phyloP scores from a whole-genome alignment of 2,888 invertebrate genomes.

The Drosophila leonis region DNA sequence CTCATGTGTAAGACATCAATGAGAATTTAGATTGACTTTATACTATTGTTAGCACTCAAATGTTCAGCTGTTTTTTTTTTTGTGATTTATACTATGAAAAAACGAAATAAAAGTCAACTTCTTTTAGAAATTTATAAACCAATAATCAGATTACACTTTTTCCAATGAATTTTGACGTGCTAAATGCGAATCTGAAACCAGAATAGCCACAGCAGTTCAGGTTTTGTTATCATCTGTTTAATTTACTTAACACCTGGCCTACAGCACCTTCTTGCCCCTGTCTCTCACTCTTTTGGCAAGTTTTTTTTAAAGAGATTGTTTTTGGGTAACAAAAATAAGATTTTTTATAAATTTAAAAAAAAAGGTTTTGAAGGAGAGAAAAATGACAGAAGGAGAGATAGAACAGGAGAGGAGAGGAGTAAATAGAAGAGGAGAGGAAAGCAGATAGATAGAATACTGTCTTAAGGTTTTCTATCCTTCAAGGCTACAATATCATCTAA shows the following conservation, averaged over 20 bases:
- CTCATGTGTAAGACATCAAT: background rate
- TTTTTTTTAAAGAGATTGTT: background rate
- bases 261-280: background rate
- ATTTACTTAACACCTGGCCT: constrained; percentile 1
- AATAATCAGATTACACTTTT: background rate
- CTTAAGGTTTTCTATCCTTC: too few relatives aligned
- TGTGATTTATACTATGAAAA: background rate
- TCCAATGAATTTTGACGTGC: background rate
- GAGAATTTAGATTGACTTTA: background rate
- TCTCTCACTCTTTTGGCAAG: background rate
- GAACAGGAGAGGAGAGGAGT: background rate
- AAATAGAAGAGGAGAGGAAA: background rate
- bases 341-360: background rate
- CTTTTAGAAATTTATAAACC: background rate
- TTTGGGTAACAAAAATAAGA: background rate
- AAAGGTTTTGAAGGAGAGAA: too few relatives aligned
- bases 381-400: too few relatives aligned
- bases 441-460: too few relatives aligned
- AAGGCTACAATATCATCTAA: too few relatives aligned
- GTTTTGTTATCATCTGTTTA: background rate
- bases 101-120: background rate
- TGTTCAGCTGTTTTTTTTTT: background rate
- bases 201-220: background rate
- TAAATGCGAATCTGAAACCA: constrained; percentile 2
- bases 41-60: background rate